Evolutionary conservation across 1,140 invertebrate species (phyloP), one percentile per base, ranked within the genome.

Genomic region (Octopus bimaculoides): DNA sequence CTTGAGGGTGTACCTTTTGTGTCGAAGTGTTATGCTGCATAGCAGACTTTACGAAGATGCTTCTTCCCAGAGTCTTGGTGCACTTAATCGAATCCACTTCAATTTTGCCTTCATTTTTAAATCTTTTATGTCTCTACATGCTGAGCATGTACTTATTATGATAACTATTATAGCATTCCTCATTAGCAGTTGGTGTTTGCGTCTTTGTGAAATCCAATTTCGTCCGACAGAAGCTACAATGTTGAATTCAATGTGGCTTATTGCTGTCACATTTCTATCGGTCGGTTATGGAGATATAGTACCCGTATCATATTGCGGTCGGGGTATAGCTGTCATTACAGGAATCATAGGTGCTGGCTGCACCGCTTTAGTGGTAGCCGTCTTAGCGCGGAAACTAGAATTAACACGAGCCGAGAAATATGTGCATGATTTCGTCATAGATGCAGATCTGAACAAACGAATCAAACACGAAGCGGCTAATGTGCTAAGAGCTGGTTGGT

Each of bases 251-350:
- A 86, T 90, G 85, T 90, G 89, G 89, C 78, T 90, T 56, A 84
- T 90, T 3, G 86, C 89, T 9, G 88, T 90, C 53, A 90, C 89
- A 17, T 90, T 90, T 82, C 83, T 90, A 5, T 87, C 86, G 1
- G 85, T 90, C 8, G 89, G 89, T 4, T 90, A 90, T 79, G 89
- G 89, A 4, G 89, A 90, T 79, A 89, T 90, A n/a, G 86, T 88
- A 1, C 89, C 89, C 0, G 85, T 86, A n/a, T 87, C 88, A 0
- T 87, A 89, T 77, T 90, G 89, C 82, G 90, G 90, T 5, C 81
- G 89, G 5, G 84, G 85, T 20, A 88, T 90, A 17, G 85, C 89
- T 6, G 88, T 90, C 2, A 80, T 88, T 9, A 90, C 89, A 2
- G 90, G 89, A 3, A 87, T 90, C n/a, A 86, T 89, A 82, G 89